phyloP scores from a whole-genome alignment of 2,888 invertebrate genomes.

The Mellilla xanthometata region DNA sequence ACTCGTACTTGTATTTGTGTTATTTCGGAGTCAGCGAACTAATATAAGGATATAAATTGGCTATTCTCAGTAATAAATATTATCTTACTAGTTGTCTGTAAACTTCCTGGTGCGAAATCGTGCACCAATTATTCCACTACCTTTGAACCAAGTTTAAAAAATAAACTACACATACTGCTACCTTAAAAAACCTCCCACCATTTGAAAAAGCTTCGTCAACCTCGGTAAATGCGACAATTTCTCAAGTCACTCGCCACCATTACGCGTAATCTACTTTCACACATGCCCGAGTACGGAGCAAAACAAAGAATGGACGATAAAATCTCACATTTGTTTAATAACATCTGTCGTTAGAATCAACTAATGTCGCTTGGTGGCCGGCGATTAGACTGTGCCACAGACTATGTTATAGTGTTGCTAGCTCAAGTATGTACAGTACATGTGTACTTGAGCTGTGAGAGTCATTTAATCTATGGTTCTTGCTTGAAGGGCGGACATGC shows the following conservation, averaged over 20 bases:
- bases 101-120: too few species aligned
- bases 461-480: background rate
- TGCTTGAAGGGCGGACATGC: constrained; percentile 24
- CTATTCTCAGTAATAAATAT: too few species aligned
- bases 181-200: background rate
- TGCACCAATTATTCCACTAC: too few species aligned
- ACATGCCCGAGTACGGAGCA: constrained; percentile 52
- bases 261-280: constrained; percentile 60
- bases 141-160: too few species aligned
- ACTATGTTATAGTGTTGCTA: constrained; percentile 4
- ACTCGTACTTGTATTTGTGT: too few species aligned
- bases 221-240: constrained; percentile 34
- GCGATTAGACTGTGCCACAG: constrained; percentile 45
- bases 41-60: too few species aligned
- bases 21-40: too few species aligned
- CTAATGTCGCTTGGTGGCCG: constrained; percentile 56
- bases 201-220: constrained; percentile 14
- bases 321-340: constrained; percentile 78
- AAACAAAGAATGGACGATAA: constrained; percentile 66
- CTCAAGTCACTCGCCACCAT: constrained; percentile 37
- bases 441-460: background rate
- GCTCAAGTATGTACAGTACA: background rate
- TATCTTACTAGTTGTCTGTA: too few species aligned
- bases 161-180: too few species aligned
- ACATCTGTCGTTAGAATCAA: constrained; percentile 72